Evolutionary conservation across 2,113 vertebrate species (phyloP).

Genomic region (Pithys albifrons): DNA sequence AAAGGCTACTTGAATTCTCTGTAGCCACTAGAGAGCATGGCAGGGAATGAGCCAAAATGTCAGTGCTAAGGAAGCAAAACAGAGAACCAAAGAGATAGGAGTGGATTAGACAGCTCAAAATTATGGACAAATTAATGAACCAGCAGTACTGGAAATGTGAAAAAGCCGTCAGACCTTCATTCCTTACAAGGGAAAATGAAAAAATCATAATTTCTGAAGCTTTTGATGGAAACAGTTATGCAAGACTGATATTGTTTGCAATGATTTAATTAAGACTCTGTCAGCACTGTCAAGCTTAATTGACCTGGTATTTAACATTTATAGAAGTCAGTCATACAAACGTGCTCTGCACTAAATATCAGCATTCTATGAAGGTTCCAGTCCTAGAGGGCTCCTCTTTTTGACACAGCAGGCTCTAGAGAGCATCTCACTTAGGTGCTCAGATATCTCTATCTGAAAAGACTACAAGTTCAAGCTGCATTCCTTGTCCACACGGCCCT

Average conservation of each 20-base stretch:
- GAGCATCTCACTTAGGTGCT: not conserved
- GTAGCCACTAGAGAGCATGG: not conserved
- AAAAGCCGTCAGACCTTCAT: conserved; percentile 4
- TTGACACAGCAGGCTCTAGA: not conserved
- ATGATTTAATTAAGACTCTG: conserved; percentile 49
- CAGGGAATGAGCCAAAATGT: not conserved
- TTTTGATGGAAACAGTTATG: conserved; percentile 36
- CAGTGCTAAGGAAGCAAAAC: not conserved
- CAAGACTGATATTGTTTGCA: conserved; percentile 31
- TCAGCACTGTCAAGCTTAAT: conserved; percentile 38
- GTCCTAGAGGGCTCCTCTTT: not conserved
- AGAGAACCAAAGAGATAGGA: not conserved
- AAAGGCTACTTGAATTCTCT: not conserved
- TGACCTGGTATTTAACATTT: conserved; percentile 32
- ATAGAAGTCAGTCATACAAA: conserved; percentile 25
- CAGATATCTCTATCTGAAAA: not conserved
- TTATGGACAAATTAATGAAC: not conserved
- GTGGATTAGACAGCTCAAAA: not conserved
- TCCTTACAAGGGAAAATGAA: not conserved
- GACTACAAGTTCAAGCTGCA: not conserved
- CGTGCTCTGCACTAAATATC: not conserved
- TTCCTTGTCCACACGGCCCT: not conserved
- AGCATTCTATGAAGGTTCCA: conserved; percentile 3
- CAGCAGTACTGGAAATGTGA: not conserved
- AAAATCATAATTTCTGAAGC: not conserved